These are phyloP conservation scores for Rhynchopsitta pachyrhyncha DNA, from an alignment of 2,113 vertebrate species.

Conservation along the genomic window DNA sequence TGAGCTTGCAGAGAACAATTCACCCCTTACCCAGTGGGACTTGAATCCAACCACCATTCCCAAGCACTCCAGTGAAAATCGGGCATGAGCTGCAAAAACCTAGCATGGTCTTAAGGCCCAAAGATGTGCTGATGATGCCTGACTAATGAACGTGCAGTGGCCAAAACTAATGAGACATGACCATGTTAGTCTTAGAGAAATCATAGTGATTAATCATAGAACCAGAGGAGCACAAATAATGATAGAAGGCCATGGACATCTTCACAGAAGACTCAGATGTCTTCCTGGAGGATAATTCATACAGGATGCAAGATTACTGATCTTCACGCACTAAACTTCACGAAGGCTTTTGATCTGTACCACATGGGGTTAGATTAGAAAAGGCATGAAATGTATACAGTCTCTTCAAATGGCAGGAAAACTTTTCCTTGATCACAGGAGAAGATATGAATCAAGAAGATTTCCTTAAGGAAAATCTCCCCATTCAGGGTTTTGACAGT, in stretches of 20 bases:
- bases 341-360: neutral
- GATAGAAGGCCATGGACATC: neutral
- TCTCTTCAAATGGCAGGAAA: neutral
- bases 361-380: neutral
- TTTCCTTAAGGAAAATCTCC: slow-evolving; percentile 36
- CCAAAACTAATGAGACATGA: slow-evolving; percentile 23
- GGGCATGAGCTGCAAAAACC: neutral
- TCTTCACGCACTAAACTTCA: neutral
- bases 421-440: neutral
- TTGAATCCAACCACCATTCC: neutral
- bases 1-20: neutral
- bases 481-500: neutral
- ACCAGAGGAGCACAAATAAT: neutral
- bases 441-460: slow-evolving; percentile 3
- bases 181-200: neutral
- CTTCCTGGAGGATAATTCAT: neutral
- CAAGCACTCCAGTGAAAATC: neutral
- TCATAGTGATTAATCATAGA: neutral
- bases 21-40: neutral
- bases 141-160: neutral
- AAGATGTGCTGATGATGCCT: neutral
- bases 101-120: neutral
- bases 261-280: neutral
- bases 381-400: neutral
- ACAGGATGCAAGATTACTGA: neutral